These are phyloP conservation scores for Morinoia aosen DNA, from an alignment of 2,888 invertebrate genomes.

Conservation along the genomic window DNA sequence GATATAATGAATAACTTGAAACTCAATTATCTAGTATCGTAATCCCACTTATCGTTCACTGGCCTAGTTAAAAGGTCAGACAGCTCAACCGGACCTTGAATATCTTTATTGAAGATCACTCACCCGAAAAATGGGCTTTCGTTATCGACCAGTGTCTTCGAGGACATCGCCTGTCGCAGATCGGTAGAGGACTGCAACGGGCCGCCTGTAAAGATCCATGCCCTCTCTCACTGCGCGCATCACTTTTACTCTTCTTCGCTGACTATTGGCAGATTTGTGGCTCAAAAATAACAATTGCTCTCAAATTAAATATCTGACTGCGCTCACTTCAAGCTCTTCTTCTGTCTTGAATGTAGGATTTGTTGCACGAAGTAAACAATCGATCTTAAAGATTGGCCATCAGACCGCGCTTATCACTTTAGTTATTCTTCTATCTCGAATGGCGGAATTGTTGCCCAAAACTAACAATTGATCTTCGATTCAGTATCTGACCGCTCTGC, in stretches of 20 bases:
- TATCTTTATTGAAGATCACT: background rate
- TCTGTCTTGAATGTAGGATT: too few relatives aligned
- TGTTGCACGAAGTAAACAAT: too few relatives aligned
- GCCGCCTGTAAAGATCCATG: slow-evolving; percentile 34
- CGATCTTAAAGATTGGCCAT: too few relatives aligned
- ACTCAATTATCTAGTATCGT: background rate
- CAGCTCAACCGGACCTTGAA: background rate
- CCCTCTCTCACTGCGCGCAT: background rate
- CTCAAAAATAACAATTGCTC: too few relatives aligned
- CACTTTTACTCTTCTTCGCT: background rate
- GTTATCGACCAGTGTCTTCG: slow-evolving; percentile 31
- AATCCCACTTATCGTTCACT: background rate
- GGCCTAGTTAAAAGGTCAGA: background rate
- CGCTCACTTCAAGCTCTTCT: too few relatives aligned
- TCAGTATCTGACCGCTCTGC: too few relatives aligned
- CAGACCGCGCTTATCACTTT: too few relatives aligned
- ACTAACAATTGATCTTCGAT: too few relatives aligned
- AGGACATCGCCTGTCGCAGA: background rate
- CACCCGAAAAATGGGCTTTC: background rate
- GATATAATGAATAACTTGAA: background rate
- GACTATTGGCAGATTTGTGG: background rate
- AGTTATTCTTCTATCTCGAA: too few relatives aligned
- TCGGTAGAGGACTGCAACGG: slow-evolving; percentile 29
- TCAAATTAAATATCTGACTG: too few relatives aligned
- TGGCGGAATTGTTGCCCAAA: too few relatives aligned